Base-by-base conservation (phyloP, 2,113 vertebrate species). In the Perognathus longimembris region DNA sequence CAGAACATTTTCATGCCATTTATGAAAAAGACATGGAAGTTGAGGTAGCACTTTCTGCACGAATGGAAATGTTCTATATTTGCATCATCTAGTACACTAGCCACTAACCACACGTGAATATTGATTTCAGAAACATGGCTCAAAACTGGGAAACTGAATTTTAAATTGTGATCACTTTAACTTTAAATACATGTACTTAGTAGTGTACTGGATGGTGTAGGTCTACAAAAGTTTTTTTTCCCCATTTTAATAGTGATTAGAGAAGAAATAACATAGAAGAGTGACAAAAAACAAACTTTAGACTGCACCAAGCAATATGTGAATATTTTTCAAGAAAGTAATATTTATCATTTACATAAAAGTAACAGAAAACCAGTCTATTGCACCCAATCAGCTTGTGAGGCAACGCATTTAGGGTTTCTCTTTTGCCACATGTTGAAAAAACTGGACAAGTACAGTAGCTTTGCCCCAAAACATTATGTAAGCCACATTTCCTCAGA, bases 151-250 rank as follows among this genome's bases (percentile, higher is more conserved):
- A 89, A 89, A 79, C 15, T 42, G 4, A 76, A 92, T 81, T 89
- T 95, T 28, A 75, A 85, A 76, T 88, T 88, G 91, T 92, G 73
- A 87, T 30, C 32, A 63, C 12, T 88, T 71, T 64, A 88, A 85
- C 69, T 64, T 40, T 83, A 64, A 87, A 90, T 34, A 64, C 14
- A 63, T 57, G 24, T 63, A 34, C 30, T 40, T 75, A 74, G 38
- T 12, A 92, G 67, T 15, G 3, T 71, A 75, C 1, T 75, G 4
- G 6, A 81, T 8, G 38, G 22, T 17, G 3, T 21, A 81, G 12
- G 11, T 50, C 32, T 73, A 59, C 11, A 54, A 54, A 54, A 17
- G 14, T 54, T 54, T 54, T 54, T 54, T n/a, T n/a, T n/a, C n/a
- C n/a, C n/a, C n/a, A n/a, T n/a, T n/a, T 10, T 88, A 70, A 73